These are phyloP conservation scores for Chelonus formosanus DNA, from an alignment of 2,888 invertebrate genomes.

Conservation along the genomic window DNA sequence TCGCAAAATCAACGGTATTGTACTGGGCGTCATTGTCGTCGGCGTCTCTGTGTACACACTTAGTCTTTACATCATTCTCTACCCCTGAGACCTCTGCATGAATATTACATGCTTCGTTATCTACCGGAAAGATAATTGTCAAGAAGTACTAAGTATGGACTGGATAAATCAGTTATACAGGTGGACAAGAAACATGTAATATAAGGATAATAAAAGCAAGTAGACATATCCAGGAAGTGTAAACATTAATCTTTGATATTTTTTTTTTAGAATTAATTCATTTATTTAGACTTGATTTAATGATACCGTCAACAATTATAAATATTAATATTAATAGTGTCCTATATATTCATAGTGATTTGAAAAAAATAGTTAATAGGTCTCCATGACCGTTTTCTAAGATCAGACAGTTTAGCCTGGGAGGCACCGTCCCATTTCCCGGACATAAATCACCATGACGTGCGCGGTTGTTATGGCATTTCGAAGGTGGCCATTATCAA, in stretches of 20 bases:
- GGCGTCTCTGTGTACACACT: conserved; percentile 27
- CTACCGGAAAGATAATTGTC: conserved; percentile 65
- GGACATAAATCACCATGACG: conserved; percentile 62
- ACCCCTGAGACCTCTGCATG: conserved; percentile 49
- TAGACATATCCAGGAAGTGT: neutral
- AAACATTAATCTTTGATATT: conserved; percentile 1
- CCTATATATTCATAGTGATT: neutral
- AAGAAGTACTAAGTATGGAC: conserved; percentile 61
- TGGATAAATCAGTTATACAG: conserved; percentile 43
- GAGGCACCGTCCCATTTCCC: conserved; percentile 61
- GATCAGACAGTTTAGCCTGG: conserved; percentile 55
- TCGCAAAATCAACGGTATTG: conserved; percentile 57
- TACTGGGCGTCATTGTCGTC: conserved; percentile 53
- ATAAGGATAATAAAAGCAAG: conserved; percentile 44
- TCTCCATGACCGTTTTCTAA: conserved; percentile 48
- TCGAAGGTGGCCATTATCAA: conserved; percentile 61
- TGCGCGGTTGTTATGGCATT: conserved; percentile 53
- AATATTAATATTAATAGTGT: neutral
- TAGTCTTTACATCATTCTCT: conserved; percentile 20
- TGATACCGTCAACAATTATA: too few species aligned
- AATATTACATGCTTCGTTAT: conserved; percentile 65
- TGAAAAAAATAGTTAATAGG: conserved; percentile 45
- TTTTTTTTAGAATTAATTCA: conserved; percentile 1
- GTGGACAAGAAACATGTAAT: conserved; percentile 62
- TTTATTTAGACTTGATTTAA: neutral